A percentile compares a stretch with the other conserved stretches of the same genome.
Evolutionary conservation across 2,888 invertebrate genomes (phyloP).

Genomic region (Calephelis perditalis): DNA sequence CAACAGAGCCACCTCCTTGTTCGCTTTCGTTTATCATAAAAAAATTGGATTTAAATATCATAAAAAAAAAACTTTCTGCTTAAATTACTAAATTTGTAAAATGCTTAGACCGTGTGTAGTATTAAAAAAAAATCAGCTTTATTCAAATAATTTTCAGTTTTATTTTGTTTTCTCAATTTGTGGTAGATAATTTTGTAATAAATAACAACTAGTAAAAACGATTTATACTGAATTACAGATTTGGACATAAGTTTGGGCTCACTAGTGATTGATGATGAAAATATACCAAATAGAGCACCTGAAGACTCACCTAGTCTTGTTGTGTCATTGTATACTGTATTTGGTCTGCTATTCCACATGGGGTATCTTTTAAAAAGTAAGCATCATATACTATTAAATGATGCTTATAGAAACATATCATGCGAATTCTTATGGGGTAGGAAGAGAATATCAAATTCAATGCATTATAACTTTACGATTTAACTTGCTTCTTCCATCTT

Average conservation of each 20-base stretch:
- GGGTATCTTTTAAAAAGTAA: conserved; percentile 70
- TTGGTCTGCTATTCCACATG: conserved; percentile 73
- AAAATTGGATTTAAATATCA: too few species aligned
- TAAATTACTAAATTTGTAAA: too few species aligned
- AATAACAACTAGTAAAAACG: conserved; percentile 2
- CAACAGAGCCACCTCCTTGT: too few species aligned
- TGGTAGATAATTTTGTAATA: too few species aligned
- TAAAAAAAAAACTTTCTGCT: too few species aligned
- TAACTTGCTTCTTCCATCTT: too few species aligned
- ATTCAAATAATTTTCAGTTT: too few species aligned
- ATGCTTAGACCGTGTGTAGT: too few species aligned
- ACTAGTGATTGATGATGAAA: conserved; percentile 60
- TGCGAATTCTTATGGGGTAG: neutral
- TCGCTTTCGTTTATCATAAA: too few species aligned
- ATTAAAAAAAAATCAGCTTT: too few species aligned
- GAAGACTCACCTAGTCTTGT: conserved; percentile 60
- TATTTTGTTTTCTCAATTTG: neutral
- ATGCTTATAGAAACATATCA: conserved; percentile 30
- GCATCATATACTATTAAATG: conserved; percentile 51
- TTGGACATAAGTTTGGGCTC: conserved; percentile 63
- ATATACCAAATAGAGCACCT: conserved; percentile 44
- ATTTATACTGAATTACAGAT: conserved; percentile 61
- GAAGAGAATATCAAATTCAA: neutral
- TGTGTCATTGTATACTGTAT: conserved; percentile 68
- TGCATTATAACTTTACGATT: neutral